Conservation (phyloP, 2,797 vertebrate genomes). For the Emys orbicularis region DNA sequence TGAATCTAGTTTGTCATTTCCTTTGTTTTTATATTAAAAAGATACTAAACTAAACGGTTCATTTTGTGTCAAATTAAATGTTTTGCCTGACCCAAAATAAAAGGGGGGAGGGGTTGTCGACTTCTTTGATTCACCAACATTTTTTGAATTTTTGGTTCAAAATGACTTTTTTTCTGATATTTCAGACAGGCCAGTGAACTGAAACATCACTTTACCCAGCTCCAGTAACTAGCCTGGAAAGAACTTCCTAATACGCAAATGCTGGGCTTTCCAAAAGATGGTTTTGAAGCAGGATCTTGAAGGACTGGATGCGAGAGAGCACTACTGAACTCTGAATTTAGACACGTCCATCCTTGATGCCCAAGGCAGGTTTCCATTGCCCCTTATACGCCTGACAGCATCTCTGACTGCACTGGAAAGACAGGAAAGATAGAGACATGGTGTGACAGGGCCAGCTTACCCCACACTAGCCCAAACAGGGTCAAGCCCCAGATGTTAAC, state of each 20-base stretch:
- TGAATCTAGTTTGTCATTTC: neutral
- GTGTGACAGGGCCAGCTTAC: no score
- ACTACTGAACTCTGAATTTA: neutral
- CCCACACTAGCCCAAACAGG: no score
- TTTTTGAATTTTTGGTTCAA: neutral
- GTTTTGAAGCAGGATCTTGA: neutral
- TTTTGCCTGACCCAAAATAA: neutral
- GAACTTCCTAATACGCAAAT: neutral
- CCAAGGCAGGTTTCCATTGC: neutral
- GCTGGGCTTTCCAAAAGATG: neutral
- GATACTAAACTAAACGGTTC: neutral
- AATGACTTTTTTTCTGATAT: neutral
- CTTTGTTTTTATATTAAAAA: neutral
- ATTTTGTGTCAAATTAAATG: neutral
- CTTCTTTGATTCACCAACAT: neutral
- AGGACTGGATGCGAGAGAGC: accelerated
- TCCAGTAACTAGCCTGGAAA: neutral
- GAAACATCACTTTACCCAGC: neutral
- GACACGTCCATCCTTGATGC: neutral
- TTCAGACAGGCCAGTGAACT: neutral
- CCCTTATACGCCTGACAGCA: neutral
- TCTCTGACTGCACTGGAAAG: neutral
- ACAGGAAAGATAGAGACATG: neutral
- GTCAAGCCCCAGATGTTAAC: no score
- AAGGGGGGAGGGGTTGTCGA: neutral